Base-by-base conservation (phyloP, 2,797 vertebrate species). In the Hylomyscus alleni region DNA sequence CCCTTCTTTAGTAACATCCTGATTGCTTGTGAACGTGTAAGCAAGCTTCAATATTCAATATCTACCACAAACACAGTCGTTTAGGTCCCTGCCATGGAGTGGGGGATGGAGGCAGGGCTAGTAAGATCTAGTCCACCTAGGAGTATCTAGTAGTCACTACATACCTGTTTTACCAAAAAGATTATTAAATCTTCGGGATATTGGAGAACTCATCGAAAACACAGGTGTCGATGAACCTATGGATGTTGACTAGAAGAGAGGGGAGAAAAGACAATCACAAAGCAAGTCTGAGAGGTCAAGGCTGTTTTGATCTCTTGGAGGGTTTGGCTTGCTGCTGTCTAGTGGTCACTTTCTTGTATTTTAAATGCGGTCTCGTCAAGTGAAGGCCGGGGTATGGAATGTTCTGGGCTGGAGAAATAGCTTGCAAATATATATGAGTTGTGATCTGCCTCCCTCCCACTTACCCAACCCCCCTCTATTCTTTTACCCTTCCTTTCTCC, bases 81-180 rank as follows among this genome's bases (percentile, higher is more conserved):
- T 86, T 44, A 22, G 5, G 1, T 29, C 40, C 29, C 22, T n/a
- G 11, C 7, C 15, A 8, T 26, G 58, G 40, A 56, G 34, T 20
- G 0, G 24, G 34, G 34, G 44, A n/a, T 31, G 17, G 40, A 37
- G 29, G 17, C 0, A 20, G 26, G 50, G 15, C 12, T 65, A 85
- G 31, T 73, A 12, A 56, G 52, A 60, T 91, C 44, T 82, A 15
- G 60, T 91, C 34, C 80, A 24, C 11, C 95, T 22, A 29, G 22
- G 7, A 86, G 40, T 17, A 67, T 1, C 83, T 6, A 67, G 52
- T 76, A 56, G 0, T 58, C 29, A 50, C 72, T 92, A 98, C 99
- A 40, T 98, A 99, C 99, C 96, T 98, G 98, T 98, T 98, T 99
- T 99, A 86, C 99, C 98, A 93, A 99, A 98, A 96, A 98, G 98